A percentile compares a stretch with the other conserved stretches of the same genome.
Conservation (phyloP, 1,140 invertebrate genomes). For the Cotesia typhae region DNA sequence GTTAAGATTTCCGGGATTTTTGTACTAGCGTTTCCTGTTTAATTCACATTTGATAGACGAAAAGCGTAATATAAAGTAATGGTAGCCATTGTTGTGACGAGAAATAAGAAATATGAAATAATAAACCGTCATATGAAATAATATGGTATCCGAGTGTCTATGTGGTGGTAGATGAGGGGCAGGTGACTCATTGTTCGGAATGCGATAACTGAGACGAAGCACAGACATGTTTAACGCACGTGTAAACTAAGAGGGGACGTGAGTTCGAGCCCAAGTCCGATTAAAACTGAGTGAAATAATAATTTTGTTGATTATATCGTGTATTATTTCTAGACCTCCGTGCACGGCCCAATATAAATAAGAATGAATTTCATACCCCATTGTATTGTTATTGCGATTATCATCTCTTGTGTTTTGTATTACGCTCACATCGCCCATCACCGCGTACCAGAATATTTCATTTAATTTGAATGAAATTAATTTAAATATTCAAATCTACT, state of each 20-base stretch:
- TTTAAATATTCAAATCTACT: too few species aligned
- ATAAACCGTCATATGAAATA: background rate
- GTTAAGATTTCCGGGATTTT: conserved; percentile 2
- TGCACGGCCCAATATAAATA: background rate
- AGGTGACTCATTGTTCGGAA: conserved; percentile 8
- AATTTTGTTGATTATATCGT: conserved; percentile 9
- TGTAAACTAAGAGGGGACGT: conserved; percentile 1
- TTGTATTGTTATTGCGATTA: background rate
- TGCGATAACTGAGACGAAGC: background rate
- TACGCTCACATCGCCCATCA: too few species aligned
- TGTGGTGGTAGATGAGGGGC: background rate
- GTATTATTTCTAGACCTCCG: background rate
- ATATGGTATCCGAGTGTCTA: background rate
- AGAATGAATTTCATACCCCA: background rate
- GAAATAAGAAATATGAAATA: background rate
- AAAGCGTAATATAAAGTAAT: background rate
- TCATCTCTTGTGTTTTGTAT: background rate
- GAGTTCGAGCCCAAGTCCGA: too few species aligned
- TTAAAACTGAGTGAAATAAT: background rate
- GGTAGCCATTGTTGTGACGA: conserved; percentile 5
- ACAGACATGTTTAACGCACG: conserved; percentile 2
- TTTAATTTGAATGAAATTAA: too few species aligned
- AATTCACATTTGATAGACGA: background rate
- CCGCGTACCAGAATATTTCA: too few species aligned
- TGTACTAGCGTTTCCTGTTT: background rate